A percentile compares a stretch with the other conserved stretches of the same genome.
Conservation (phyloP, 2,797 vertebrate genomes). For the Glossophaga mutica region DNA sequence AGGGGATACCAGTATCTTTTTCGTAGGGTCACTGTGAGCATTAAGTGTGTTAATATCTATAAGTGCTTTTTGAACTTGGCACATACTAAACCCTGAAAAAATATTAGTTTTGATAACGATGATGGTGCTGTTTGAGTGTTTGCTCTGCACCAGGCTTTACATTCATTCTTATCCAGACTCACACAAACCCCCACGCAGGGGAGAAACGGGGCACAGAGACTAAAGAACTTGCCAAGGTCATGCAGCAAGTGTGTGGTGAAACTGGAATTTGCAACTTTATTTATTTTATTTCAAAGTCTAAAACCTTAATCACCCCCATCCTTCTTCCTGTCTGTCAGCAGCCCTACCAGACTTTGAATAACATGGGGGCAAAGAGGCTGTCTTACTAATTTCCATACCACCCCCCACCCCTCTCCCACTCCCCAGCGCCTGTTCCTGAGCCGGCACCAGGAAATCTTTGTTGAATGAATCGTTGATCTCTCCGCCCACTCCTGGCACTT, state of each 20-base stretch:
- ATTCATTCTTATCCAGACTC: background rate
- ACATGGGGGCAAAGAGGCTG: background rate
- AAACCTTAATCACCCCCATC: background rate
- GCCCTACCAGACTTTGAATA: background rate
- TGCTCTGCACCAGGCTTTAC: background rate
- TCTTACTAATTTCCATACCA: background rate
- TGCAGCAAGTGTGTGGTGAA: background rate
- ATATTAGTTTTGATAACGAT: background rate
- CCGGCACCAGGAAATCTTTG: background rate
- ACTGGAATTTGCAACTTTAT: slow-evolving; percentile 3
- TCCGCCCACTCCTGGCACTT: background rate
- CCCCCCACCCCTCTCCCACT: background rate
- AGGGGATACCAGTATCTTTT: background rate
- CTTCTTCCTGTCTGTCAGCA: slow-evolving; percentile 33
- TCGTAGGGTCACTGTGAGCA: background rate
- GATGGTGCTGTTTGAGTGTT: background rate
- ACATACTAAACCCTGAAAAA: background rate
- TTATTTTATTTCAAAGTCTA: slow-evolving; percentile 37
- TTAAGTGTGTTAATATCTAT: background rate
- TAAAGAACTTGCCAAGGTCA: background rate
- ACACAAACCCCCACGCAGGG: background rate
- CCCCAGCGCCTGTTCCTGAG: background rate
- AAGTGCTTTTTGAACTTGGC: background rate
- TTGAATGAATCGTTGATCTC: slow-evolving; percentile 26
- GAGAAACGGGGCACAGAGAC: background rate